phyloP scores from a whole-genome alignment of 2,797 vertebrate genomes.

The Neosilurus hyrtlii region DNA sequence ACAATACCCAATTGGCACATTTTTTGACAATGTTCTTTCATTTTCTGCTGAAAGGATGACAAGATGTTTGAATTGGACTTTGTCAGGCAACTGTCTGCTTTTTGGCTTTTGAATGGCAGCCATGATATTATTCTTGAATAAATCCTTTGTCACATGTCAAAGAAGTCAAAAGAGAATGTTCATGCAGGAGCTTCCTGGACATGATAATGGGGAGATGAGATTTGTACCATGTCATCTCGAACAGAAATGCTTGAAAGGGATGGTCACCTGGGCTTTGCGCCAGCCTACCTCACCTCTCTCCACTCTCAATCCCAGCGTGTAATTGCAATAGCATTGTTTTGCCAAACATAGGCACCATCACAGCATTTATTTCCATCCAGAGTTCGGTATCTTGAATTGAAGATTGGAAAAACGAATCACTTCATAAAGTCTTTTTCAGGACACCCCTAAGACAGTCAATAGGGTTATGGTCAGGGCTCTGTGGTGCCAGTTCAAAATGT shows the following conservation, averaged over 20 bases:
- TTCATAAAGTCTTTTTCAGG: too few relatives aligned
- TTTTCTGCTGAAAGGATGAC: slow-evolving; percentile 41
- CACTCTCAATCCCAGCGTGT: background rate
- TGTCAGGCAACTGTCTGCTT: slow-evolving; percentile 41
- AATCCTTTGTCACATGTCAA: slow-evolving; percentile 37
- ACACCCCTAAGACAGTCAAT: too few relatives aligned
- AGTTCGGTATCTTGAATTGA: too few relatives aligned
- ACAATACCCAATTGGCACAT: background rate
- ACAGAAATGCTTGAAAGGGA: background rate
- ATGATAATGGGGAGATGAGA: slow-evolving; percentile 10
- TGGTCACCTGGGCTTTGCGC: background rate
- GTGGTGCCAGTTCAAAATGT: too few relatives aligned
- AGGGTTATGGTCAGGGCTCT: too few relatives aligned
- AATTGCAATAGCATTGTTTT: too few relatives aligned
- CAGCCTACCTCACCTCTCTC: background rate
- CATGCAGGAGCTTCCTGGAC: background rate
- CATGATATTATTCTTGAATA: slow-evolving; percentile 39
- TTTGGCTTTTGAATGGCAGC: slow-evolving; percentile 45
- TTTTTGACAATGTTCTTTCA: slow-evolving; percentile 26
- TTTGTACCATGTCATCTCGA: background rate
- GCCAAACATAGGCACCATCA: too few relatives aligned
- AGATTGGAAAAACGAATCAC: too few relatives aligned
- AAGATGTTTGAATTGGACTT: slow-evolving; percentile 35
- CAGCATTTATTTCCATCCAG: too few relatives aligned
- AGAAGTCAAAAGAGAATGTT: slow-evolving; percentile 31